Evolutionary conservation across 2,888 invertebrate genomes (phyloP).

Genomic region (Antheraea assamensis): DNA sequence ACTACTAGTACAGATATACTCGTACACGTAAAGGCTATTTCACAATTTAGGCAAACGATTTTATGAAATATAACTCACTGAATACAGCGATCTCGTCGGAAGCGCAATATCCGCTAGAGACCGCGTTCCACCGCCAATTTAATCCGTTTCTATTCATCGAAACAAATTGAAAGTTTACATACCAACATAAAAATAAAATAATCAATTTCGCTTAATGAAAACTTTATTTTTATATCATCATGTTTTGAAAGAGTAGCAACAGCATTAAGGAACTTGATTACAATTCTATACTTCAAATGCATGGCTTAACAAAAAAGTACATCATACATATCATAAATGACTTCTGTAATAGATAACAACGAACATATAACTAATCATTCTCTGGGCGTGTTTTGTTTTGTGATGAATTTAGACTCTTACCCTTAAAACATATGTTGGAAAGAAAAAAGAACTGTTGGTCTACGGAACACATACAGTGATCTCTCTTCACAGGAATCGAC

Average conservation of each 20-base stretch:
- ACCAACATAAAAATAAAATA: background rate
- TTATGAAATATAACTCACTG: background rate
- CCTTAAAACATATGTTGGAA: background rate
- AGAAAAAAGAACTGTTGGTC: background rate
- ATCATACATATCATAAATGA: background rate
- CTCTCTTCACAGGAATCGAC: background rate
- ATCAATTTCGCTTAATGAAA: conserved; percentile 16
- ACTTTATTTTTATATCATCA: background rate
- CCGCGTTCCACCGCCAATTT: conserved; percentile 52
- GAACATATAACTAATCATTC: background rate
- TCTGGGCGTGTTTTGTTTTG: background rate
- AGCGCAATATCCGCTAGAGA: conserved; percentile 50
- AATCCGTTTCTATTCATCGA: conserved; percentile 44
- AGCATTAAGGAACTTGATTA: background rate
- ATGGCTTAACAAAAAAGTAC: background rate
- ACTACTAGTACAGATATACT: background rate
- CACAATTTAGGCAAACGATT: background rate
- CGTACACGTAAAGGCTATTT: background rate
- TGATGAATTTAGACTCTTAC: background rate
- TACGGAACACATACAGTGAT: background rate
- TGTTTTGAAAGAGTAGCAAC: too few relatives aligned
- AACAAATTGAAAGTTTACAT: conserved; percentile 29
- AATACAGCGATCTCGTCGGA: conserved; percentile 24
- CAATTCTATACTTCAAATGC: background rate
- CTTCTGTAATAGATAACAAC: background rate